phyloP scores from a whole-genome alignment of 1,140 invertebrate genomes.

The Popillia japonica region DNA sequence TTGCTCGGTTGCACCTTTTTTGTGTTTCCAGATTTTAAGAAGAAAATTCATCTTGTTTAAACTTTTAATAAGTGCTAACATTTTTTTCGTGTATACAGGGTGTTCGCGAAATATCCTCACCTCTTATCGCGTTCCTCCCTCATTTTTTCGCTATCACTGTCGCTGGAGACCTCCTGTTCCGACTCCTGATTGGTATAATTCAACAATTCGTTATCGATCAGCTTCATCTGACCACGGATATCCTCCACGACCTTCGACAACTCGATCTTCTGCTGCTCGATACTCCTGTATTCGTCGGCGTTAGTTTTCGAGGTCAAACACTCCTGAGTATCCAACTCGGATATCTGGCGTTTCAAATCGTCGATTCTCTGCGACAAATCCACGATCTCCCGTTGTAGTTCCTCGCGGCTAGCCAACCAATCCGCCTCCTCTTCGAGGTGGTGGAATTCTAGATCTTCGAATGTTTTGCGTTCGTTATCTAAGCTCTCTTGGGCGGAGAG shows the following conservation, averaged over 20 bases:
- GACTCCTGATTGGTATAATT: constrained; percentile 53
- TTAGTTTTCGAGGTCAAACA: constrained; percentile 55
- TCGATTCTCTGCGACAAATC: constrained; percentile 73
- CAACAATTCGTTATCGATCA: constrained; percentile 53
- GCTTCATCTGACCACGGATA: constrained; percentile 49
- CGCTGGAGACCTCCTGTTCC: constrained; percentile 57
- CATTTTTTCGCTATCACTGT: constrained; percentile 58
- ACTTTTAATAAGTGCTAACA: no score
- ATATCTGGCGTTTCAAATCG: constrained; percentile 69
- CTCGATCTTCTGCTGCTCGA: constrained; percentile 55
- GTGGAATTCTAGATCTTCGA: constrained; percentile 93
- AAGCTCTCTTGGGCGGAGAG: constrained; percentile 72
- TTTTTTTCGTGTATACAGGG: no score
- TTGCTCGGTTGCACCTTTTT: no score
- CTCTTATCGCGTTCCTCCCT: constrained; percentile 50
- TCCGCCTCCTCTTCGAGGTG: constrained; percentile 91
- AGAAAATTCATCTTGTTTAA: no score
- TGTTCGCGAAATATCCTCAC: no score
- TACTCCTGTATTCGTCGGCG: constrained; percentile 54
- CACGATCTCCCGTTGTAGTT: constrained; percentile 79
- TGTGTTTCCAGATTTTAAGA: no score
- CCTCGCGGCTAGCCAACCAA: constrained; percentile 81
- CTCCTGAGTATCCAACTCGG: constrained; percentile 73
- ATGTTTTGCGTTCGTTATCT: constrained; percentile 80
- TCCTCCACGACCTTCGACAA: constrained; percentile 55